A percentile compares a stretch with the other conserved stretches of the same genome.
phyloP scores from a whole-genome alignment of 2,888 invertebrate genomes.

The Cataglyphis altisquamis region DNA sequence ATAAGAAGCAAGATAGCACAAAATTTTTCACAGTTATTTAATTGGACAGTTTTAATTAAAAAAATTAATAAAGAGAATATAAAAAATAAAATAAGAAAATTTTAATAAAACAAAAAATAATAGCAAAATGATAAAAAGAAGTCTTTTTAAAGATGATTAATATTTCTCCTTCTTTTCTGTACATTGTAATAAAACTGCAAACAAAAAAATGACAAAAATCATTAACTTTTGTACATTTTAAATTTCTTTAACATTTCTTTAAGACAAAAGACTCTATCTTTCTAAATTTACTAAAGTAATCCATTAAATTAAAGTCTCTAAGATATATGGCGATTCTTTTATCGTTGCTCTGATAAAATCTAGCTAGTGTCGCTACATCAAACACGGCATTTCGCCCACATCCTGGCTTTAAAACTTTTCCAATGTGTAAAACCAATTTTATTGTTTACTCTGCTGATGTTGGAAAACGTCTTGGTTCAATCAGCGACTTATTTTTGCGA shows the following conservation, averaged over 20 bases:
- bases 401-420: neutral
- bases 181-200: neutral
- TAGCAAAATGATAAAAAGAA: neutral
- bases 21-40: neutral
- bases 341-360: constrained; percentile 2
- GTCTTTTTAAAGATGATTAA: neutral
- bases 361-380: neutral
- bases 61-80: neutral
- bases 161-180: neutral
- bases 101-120: neutral
- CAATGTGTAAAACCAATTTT: constrained; percentile 5
- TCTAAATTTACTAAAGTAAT: neutral
- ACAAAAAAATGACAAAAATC: neutral
- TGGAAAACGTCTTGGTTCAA: constrained; percentile 22
- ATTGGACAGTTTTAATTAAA: neutral
- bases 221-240: neutral
- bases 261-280: constrained; percentile 6
- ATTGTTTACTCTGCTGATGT: neutral
- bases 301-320: constrained; percentile 7
- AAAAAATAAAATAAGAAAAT: neutral
- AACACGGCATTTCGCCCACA: neutral
- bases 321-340: neutral
- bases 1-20: neutral
- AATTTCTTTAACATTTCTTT: neutral
- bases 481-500: constrained; percentile 21